Evolutionary conservation across 1,140 invertebrate genomes (phyloP).

Genomic region (Galleria mellonella): DNA sequence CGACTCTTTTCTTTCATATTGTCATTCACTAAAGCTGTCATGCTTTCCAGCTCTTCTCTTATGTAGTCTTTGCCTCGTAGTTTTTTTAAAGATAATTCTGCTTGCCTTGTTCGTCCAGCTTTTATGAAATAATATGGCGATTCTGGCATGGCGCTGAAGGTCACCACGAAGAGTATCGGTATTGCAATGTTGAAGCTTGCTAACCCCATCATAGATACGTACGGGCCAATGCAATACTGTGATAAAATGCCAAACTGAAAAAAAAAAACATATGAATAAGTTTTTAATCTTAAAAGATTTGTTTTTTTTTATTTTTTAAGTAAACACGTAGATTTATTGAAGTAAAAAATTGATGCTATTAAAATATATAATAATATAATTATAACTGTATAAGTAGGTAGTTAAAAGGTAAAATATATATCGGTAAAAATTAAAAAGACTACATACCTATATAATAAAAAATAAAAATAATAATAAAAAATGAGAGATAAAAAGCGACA

Average conservation of each 20-base stretch:
- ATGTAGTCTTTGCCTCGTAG: constrained; percentile 77
- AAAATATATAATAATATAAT: too few species aligned
- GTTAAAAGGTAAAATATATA: too few species aligned
- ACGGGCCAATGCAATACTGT: constrained; percentile 80
- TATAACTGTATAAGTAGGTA: too few species aligned
- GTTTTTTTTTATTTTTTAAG: too few species aligned
- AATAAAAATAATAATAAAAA: too few species aligned
- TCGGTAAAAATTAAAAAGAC: too few species aligned
- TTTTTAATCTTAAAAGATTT: constrained; percentile 8
- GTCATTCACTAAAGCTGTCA: constrained; percentile 76
- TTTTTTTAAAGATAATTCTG: constrained; percentile 76
- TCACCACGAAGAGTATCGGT: constrained; percentile 77
- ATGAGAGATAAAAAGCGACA: too few species aligned
- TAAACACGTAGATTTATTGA: too few species aligned
- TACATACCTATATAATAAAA: too few species aligned
- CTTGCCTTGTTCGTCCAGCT: constrained; percentile 75
- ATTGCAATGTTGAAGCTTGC: constrained; percentile 76
- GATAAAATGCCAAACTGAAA: constrained; percentile 80
- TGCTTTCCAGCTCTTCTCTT: constrained; percentile 77
- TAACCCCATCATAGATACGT: constrained; percentile 75
- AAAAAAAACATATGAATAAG: constrained; percentile 9
- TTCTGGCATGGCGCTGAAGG: constrained; percentile 84
- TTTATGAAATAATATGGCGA: constrained; percentile 83
- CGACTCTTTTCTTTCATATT: constrained; percentile 72
- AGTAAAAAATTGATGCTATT: too few species aligned